A percentile compares a stretch with the other conserved stretches of the same genome.
phyloP scores from a whole-genome alignment of 2,888 invertebrate species.

The Eupithecia insigniata region DNA sequence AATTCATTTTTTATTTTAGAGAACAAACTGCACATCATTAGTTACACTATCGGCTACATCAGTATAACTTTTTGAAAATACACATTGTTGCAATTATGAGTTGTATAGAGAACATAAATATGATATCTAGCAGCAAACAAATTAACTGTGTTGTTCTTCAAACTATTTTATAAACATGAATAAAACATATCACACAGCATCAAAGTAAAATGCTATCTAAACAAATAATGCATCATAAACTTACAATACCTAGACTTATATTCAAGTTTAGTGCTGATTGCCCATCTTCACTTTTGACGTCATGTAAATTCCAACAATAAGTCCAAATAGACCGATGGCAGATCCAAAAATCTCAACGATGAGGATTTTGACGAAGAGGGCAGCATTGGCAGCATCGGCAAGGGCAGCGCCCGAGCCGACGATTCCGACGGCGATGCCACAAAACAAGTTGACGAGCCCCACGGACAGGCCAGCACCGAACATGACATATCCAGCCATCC shows the following conservation, averaged over 20 bases:
- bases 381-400: slow-evolving; percentile 98
- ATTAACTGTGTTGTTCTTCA: not conserved
- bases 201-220: slow-evolving; percentile 34
- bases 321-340: slow-evolving; percentile 99
- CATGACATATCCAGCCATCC: slow-evolving; percentile 95
- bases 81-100: not conserved
- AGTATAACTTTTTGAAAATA: not conserved
- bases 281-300: slow-evolving; percentile 92
- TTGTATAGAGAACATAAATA: not conserved
- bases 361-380: slow-evolving; percentile 98
- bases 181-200: slow-evolving; percentile 30
- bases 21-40: no score
- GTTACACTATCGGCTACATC: no score
- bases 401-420: slow-evolving; percentile 99
- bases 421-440: slow-evolving; percentile 96
- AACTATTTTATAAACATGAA: not conserved
- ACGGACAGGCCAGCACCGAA: slow-evolving; percentile 98
- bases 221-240: slow-evolving; percentile 39
- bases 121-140: not conserved
- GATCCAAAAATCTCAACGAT: slow-evolving; percentile 99
- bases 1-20: not conserved
- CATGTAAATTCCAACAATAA: slow-evolving; percentile 99
- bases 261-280: slow-evolving; percentile 80
- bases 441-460: slow-evolving; percentile 97
- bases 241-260: slow-evolving; percentile 72